Evolutionary conservation across 1,140 invertebrate genomes (phyloP), one percentile per base, ranked within the genome.

Genomic region (Drusus annulatus): DNA sequence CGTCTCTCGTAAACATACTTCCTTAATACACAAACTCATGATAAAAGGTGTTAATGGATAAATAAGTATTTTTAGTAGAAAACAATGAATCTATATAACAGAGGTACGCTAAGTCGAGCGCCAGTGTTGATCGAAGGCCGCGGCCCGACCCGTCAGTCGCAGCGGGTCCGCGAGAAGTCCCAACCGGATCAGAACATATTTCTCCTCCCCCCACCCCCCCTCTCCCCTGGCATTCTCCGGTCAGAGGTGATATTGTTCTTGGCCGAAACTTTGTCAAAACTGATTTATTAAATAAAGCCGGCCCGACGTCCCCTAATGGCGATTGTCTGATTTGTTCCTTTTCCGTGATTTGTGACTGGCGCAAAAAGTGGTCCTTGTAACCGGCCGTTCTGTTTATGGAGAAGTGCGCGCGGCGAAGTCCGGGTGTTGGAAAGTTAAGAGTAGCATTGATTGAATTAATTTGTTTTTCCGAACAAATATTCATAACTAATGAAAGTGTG

Each of bases 231-330:
- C 36, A 50, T 69, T 17, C 65, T 69, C 62, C 15, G 65, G 65
- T 69, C 65, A 69, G 31, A 69, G 65, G 65, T 69, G 65, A 69
- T 69, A 69, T 69, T 69, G 65, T 69, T 69, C 65, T 69, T 69
- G 65, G 65, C 31, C 65, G 17, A 50, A 69, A 69, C 31, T 69
- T 69, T 45, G n/a, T 7, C 65, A 69, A 51, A 69, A 69, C 65
- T 69, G 65, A 69, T 69, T 69, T 69, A 69, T 69, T 45, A 45
- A 69, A 69, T 50, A 69, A 63, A 19, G 31, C 65, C 65, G 28
- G n/a, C 36, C 17, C 65, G 28, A 36, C 65, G 31, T 8, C n/a
- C 65, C 21, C n/a, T 45, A 63, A 19, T 69, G 36, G 65, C n/a
- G 25, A 45, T 16, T 68, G 63, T 68, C 63, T 68, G 63, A 68